phyloP scores from a whole-genome alignment of 2,113 vertebrate genomes.

The Sander lucioperca region DNA sequence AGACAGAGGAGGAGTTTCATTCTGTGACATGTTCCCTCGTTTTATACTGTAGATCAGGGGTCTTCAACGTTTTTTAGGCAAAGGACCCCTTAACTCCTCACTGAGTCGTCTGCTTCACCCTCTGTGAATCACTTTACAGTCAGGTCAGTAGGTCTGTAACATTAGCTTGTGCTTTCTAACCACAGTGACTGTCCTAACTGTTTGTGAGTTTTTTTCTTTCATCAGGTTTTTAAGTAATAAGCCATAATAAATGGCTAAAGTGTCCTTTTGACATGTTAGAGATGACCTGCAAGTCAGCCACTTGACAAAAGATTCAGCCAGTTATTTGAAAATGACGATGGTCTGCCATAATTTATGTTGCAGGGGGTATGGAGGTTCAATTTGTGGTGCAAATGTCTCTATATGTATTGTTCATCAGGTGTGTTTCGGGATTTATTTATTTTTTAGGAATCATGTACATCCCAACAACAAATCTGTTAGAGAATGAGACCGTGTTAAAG shows the following conservation, averaged over 20 bases:
- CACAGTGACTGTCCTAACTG: background rate
- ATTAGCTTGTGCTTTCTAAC: conserved; percentile 9
- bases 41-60: background rate
- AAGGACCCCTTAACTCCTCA: too few relatives aligned
- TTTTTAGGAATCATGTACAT: too few relatives aligned
- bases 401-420: too few relatives aligned
- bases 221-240: background rate
- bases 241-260: too few relatives aligned
- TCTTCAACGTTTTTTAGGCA: too few relatives aligned
- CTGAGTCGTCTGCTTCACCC: conserved; percentile 3
- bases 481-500: too few relatives aligned
- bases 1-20: conserved; percentile 6
- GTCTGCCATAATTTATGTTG: too few relatives aligned
- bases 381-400: too few relatives aligned
- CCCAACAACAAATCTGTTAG: too few relatives aligned
- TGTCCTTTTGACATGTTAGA: background rate
- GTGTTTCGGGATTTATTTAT: too few relatives aligned
- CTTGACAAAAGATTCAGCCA: background rate
- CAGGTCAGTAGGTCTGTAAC: conserved; percentile 9
- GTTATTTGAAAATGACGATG: background rate
- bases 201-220: background rate
- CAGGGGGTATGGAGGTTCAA: too few relatives aligned
- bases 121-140: conserved; percentile 20
- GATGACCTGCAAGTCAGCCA: background rate
- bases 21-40: background rate